Evolutionary conservation across 2,888 invertebrate genomes (phyloP), one percentile per base, ranked within the genome.

Genomic region (Hypsopygia costalis): DNA sequence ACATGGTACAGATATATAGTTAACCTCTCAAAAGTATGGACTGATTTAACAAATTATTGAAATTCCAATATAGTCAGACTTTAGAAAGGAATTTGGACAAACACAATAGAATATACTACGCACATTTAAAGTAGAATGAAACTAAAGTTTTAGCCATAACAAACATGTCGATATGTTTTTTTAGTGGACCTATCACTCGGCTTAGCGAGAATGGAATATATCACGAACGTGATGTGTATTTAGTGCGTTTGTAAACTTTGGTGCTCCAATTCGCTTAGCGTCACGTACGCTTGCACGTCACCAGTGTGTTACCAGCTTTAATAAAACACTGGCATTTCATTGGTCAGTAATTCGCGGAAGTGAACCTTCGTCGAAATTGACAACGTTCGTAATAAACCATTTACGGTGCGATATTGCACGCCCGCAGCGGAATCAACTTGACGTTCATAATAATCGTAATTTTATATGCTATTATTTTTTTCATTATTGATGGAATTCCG

Each of bases 271-370:
- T 30, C 31, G 31, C 12, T 11, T 10, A 30, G 31, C n/a, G 31
- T 10, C 31, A 30, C 31, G 12, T 30, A 30, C 31, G 31, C 16
- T 16, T 16, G 16, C 16, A 16, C 31, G 25, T 25, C 25, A 25
- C 9, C 16, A 33, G 35, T 40, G 22, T 31, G n/a, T 22, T 22
- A 3, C 11, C 36, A 11, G 11, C 36, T 11, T 30, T 37, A 37
- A 10, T 9, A 20, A 53, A 51, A 61, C 54, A 66, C 58, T 69
- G 58, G 54, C 61, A 62, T 77, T 80, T 76, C 75, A 76, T 76
- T 75, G 80, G 80, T 69, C 79, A 77, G 73, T 76, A 71, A 73
- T 71, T 71, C 69, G 63, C 60, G 65, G 73, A 73, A 76, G 73
- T 71, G 66, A 69, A 69, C 69, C 73, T 72, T 67, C 69, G 65